Base-by-base conservation (phyloP, 2,888 invertebrate genomes). In the Carabus problematicus region DNA sequence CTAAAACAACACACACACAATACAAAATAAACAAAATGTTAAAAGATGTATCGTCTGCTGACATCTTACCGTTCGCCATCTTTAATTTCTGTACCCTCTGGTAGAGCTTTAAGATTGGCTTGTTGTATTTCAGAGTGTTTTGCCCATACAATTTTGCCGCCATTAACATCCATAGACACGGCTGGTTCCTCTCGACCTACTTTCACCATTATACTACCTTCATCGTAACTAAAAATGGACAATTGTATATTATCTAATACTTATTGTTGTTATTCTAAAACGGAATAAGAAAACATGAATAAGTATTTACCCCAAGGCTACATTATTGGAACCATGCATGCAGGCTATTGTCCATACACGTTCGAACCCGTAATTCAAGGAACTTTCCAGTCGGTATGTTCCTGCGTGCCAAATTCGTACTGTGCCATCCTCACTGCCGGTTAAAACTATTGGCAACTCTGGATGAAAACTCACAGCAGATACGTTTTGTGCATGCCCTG, bases 131-230 rank as follows among this genome's bases (percentile, higher is more conserved):
- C 99, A 0, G 97, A 97, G 82, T 99, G 99, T 77, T 93, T 92
- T 0, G 99, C 99, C 97, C 98, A 99, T 70, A 99, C 93, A 71
- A 99, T 98, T 84, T 99, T 99, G 6, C 98, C 98, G 29, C 99
- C 99, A 76, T 92, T 92, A 0, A 93, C 92, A 81, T 99, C 99
- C 99, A 99, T 99, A 0, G 98, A 97, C 78, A 98, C 97, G 0
- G 98, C 98, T 0, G 99, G 99, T 80, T 99, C 98, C 80, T 99
- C 99, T 47, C 98, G 87, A 0, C 99, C 99, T 9, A 79, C 90
- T 82, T 95, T 97, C 7, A 97, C 92, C 85, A 97, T 91, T 72
- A 97, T 94, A 74, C 94, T 94, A n/a, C 97, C 97, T 79, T 97
- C 96, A 79, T 97, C 97, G 78, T 96, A 97, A n/a, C 88, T 85